Conservation (phyloP, 2,113 vertebrate genomes). For the Hypomesus transpacificus region DNA sequence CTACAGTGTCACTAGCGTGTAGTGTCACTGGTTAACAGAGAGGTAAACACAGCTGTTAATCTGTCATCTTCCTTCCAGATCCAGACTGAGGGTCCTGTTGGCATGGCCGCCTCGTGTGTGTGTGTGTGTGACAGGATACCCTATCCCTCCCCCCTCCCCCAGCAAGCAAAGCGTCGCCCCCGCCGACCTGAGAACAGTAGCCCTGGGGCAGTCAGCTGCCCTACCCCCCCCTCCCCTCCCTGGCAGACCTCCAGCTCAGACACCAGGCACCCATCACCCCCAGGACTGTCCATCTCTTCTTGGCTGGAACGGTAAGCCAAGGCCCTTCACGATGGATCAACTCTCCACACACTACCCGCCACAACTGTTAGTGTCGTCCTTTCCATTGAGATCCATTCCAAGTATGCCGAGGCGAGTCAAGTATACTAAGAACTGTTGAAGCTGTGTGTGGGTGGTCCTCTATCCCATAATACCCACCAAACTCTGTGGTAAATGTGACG, state of each 20-base stretch:
- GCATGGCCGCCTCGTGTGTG: slow-evolving; percentile 8
- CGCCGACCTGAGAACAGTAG: slow-evolving; percentile 8
- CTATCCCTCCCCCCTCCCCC: slow-evolving; percentile 16
- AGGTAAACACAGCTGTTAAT: background rate
- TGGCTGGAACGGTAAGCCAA: background rate
- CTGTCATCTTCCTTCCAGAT: too few species aligned
- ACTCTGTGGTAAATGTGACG: background rate
- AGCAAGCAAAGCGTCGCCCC: slow-evolving; percentile 18
- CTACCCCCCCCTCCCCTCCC: background rate
- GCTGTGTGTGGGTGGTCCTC: too few species aligned
- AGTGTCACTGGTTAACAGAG: too few species aligned
- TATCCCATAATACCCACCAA: background rate
- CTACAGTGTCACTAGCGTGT: too few species aligned
- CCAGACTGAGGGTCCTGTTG: background rate
- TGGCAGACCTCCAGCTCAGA: slow-evolving; percentile 10
- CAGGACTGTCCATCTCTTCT: background rate
- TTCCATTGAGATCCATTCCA: too few species aligned
- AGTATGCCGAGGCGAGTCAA: too few species aligned
- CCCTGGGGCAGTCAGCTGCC: slow-evolving; percentile 5
- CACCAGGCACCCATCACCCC: background rate
- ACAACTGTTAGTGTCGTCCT: slow-evolving; percentile 39
- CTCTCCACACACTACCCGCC: slow-evolving; percentile 36
- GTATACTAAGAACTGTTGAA: too few species aligned
- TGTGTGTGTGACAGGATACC: slow-evolving; percentile 45
- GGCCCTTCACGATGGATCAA: background rate